phyloP scores from a whole-genome alignment of 37 sponge, comb jelly and placozoan species.

The Halisarca cf. caerulea region DNA sequence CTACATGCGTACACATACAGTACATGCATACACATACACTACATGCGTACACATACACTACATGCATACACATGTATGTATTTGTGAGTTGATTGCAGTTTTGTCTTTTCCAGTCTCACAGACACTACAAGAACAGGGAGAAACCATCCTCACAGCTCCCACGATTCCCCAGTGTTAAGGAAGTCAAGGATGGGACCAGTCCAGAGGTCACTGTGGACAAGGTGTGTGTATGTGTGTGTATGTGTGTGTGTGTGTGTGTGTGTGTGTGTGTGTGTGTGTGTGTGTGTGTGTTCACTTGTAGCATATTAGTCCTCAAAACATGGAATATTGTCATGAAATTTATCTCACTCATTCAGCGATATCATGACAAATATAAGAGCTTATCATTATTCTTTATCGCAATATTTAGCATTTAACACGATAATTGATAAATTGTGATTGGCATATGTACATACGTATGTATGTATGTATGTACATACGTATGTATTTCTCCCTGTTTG shows the following conservation, averaged over 20 bases:
- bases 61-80: not conserved
- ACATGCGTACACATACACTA: not conserved
- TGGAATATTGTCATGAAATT: not conserved
- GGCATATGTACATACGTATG: not conserved
- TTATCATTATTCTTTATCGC: no score
- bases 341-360: no score
- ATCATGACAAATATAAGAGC: no score
- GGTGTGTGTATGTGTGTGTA: constrained; percentile 35
- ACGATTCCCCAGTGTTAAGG: constrained; percentile 46
- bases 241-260: constrained; percentile 9
- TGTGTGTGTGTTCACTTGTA: not conserved
- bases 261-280: constrained; percentile 5
- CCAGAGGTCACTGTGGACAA: constrained; percentile 51
- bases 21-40: not conserved
- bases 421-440: no score
- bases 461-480: not conserved
- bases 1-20: no score
- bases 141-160: constrained; percentile 73
- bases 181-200: constrained; percentile 47
- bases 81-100: not conserved
- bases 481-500: no score
- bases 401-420: no score
- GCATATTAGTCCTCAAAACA: not conserved
- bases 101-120: constrained; percentile 6
- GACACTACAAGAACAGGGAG: constrained; percentile 36